Evolutionary conservation across 1,140 invertebrate species (phyloP).

Genomic region (Gryon sp.): DNA sequence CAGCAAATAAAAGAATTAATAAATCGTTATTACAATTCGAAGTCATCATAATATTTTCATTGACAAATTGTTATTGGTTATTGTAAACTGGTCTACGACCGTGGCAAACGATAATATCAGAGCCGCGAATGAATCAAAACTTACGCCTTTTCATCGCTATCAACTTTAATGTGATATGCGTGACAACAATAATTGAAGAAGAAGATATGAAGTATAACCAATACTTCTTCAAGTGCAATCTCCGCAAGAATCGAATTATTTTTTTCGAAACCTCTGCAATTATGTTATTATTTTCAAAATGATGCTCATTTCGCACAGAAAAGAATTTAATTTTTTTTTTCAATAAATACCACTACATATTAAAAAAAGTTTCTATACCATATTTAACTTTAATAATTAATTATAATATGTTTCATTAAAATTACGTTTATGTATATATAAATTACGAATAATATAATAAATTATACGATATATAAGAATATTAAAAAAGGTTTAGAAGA

Average conservation of each 20-base stretch:
- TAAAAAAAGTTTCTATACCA: no score
- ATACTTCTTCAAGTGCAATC: constrained; percentile 37
- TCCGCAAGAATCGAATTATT: constrained; percentile 30
- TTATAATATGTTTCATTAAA: no score
- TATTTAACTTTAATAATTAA: no score
- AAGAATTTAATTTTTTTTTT: background rate
- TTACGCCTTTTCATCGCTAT: constrained; percentile 59
- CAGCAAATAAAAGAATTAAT: constrained; percentile 8
- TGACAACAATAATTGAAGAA: constrained; percentile 60
- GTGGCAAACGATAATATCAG: constrained; percentile 47
- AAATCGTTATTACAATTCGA: background rate
- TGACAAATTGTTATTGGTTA: constrained; percentile 53
- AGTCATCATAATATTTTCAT: constrained; percentile 8
- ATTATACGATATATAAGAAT: no score
- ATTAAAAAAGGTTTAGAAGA: no score
- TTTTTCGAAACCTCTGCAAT: constrained; percentile 29
- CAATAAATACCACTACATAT: no score
- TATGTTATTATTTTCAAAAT: constrained; percentile 26
- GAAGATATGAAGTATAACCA: constrained; percentile 34
- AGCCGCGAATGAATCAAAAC: constrained; percentile 56
- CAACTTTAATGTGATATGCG: constrained; percentile 53
- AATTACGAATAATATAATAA: no score
- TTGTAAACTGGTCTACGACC: constrained; percentile 38
- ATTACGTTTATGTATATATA: no score
- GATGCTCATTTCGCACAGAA: constrained; percentile 14